Evolutionary conservation across 1,140 invertebrate species (phyloP), one percentile per base, ranked within the genome.

Genomic region (Neuroterus valhalla): DNA sequence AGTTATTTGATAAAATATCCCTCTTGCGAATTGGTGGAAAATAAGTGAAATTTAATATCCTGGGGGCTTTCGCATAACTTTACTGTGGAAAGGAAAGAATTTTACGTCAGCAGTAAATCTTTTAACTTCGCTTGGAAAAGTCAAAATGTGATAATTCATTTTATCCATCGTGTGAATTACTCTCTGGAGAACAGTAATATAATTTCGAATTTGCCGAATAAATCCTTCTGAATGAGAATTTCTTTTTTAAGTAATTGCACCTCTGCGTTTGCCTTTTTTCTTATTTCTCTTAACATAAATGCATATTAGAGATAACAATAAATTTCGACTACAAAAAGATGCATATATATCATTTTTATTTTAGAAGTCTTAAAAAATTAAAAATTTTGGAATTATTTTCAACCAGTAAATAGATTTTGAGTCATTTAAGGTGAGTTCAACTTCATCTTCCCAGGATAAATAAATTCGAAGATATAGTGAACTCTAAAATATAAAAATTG

Each of bases 11-110:
- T 8, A 8, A 38, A 10, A 38, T 10, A 1, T 38, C 10, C 10
- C 8, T 8, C 31, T 38, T 38, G 5, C 6, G 10, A 38, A 38
- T 38, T 8, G 1, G 31, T 8, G 31, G 31, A 38, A 38, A 38
- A 38, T 3, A 38, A 38, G 6, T 38, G 3, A 8, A 38, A 62
- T 26, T 31, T 26, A 31, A 62, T 62, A 31, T 62, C 55, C 23
- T 3, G 55, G 23, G 55, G n/a, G 55, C 31, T 62, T 62, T 62
- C 55, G n/a, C 55, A 62, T 62, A 62, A 62, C n/a, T 62, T 62
- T 62, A 2, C 10, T 62, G 23, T 26, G 55, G 6, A 31, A 15
- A 8, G 14, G 26, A 62, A 31, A 62, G 26, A 62, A 62, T 15
- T 62, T 62, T 23, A 15, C 31, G 26, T 62, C 55, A 62, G 55